Conservation (phyloP, 2,113 vertebrate genomes). For the Pseudorhombus dupliciocellatus region DNA sequence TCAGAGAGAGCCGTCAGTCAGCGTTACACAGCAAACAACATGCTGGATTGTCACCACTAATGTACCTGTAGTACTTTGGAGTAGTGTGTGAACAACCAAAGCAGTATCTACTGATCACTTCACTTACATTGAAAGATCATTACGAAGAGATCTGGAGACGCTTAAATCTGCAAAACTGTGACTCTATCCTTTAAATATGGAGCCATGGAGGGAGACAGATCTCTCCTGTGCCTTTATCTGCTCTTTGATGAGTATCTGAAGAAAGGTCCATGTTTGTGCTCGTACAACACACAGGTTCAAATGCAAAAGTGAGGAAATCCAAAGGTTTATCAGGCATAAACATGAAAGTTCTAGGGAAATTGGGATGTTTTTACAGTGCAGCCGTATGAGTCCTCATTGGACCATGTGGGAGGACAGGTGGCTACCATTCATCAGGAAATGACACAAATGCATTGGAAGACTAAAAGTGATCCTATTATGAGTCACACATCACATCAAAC, state of each 20-base stretch:
- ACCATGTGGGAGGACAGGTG: no score
- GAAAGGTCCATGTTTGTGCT: background rate
- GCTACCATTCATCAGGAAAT: no score
- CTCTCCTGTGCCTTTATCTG: background rate
- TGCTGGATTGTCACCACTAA: no score
- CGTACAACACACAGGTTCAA: background rate
- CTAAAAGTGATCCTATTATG: no score
- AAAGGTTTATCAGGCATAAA: no score
- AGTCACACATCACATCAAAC: no score
- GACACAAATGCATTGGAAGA: no score
- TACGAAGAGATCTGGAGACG: background rate
- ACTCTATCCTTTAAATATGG: conserved; percentile 9
- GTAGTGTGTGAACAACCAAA: no score
- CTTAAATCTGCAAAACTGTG: background rate
- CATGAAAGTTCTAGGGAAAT: no score
- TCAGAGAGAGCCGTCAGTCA: background rate
- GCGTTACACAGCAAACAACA: background rate
- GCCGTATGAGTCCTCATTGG: background rate
- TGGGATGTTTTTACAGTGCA: background rate
- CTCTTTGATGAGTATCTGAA: background rate
- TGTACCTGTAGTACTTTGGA: no score
- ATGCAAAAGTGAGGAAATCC: conserved; percentile 42
- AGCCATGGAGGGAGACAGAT: background rate
- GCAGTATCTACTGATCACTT: no score
- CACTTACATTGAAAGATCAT: background rate